Evolutionary conservation across 30 jellyfish, hydroid and myxozoan genomes (phyloP).

Genomic region (Pseudorhiza aurosa): DNA sequence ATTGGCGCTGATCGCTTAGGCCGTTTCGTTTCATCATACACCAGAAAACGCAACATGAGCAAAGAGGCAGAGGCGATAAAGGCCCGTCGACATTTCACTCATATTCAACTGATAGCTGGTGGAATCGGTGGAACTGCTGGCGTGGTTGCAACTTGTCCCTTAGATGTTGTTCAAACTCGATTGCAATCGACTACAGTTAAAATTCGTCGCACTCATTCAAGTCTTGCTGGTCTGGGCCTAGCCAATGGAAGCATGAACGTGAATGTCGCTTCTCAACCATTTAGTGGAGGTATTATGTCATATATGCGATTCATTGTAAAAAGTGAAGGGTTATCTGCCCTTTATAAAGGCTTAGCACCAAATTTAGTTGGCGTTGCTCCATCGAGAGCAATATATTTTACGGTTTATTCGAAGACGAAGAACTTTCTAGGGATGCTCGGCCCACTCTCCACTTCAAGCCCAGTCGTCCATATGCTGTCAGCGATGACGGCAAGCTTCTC

Average conservation of each 20-base stretch:
- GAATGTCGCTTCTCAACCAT: conserved; percentile 61
- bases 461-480: conserved; percentile 88
- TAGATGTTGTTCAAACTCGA: conserved; percentile 98
- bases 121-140: conserved; percentile 99
- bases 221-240: conserved; percentile 64
- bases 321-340: conserved; percentile 90
- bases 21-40: conserved; percentile 33
- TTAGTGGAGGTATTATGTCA: conserved; percentile 74
- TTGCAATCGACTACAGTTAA: conserved; percentile 86
- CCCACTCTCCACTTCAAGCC: conserved; percentile 69
- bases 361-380: conserved; percentile 98
- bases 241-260: conserved; percentile 35
- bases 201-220: conserved; percentile 50
- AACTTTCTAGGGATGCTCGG: conserved; percentile 49
- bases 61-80: conserved; percentile 18
- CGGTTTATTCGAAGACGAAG: conserved; percentile 88
- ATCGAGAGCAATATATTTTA: conserved; percentile 91
- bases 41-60: conserved; percentile 29
- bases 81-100: conserved; percentile 62
- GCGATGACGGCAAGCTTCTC: conserved; percentile 89
- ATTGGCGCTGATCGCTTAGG: background rate
- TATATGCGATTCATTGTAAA: conserved; percentile 83
- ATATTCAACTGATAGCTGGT: conserved; percentile 89
- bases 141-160: conserved; percentile 93
- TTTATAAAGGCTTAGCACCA: conserved; percentile 92